Evolutionary conservation across 2,797 vertebrate species (phyloP), one percentile per base, ranked within the genome.

Genomic region (Poecilia velifera): DNA sequence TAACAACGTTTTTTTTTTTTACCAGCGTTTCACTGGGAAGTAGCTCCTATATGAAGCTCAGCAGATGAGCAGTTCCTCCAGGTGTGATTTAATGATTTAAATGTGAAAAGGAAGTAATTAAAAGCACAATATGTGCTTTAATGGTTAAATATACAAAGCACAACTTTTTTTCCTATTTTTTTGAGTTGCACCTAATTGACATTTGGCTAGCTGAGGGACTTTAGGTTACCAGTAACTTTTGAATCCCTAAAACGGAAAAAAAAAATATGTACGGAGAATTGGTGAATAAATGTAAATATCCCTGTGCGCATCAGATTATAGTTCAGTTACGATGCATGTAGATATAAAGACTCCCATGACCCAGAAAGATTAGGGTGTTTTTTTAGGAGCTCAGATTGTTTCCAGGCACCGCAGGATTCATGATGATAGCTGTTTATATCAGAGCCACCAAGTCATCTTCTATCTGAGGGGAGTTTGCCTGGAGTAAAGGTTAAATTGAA

Each of bases 381-480:
- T 4, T 70, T 68, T 3, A 43, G 39, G 25, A 39, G 62, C 62
- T n/a, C 39, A n/a, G 3, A 25, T 36, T 1, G 39, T 41, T 70
- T 43, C 66, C 66, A 70, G 66, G 7, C 39, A 3, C 66, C 13
- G 20, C 39, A 70, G 36, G 34, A 43, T 70, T 70, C 36, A n/a
- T 70, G 66, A 70, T 41, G 39, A 43, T 43, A 25, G 66, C 66
- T 70, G 39, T 70, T 70, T 41, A 43, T 43, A 70, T 70, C 66
- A 70, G 59, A 25, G 64, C 31, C 64, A 25, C 64, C 10, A 22
- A 68, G 64, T 39, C 62, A 39, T 66, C 20, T n/a, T 25, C 36
- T 25, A 13, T 25, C 39, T 68, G 36, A 68, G 39, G 66, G 22
- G 66, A 22, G 2, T 25, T 70, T 70, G 36, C 66, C 36, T 43